Evolutionary conservation across 2,113 vertebrate genomes (phyloP).

Genomic region (Panurus biarmicus): DNA sequence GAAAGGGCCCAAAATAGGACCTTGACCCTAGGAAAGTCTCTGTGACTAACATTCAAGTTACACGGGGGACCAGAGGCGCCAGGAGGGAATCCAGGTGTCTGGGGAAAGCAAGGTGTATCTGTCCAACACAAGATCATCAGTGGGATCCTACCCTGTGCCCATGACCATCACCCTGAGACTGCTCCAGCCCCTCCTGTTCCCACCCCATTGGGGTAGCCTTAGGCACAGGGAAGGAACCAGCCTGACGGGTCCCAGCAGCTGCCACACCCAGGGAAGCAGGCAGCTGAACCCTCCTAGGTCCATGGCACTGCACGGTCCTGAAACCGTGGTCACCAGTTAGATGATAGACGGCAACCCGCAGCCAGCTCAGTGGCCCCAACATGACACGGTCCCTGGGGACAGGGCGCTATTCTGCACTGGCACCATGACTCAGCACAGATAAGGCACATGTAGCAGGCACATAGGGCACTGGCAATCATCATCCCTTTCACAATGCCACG

Average conservation of each 20-base stretch:
- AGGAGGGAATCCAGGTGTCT: background rate
- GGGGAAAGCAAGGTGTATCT: fast-evolving
- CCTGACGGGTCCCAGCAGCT: background rate
- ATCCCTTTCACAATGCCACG: fast-evolving
- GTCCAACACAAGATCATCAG: fast-evolving
- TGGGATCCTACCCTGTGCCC: background rate
- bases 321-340: background rate
- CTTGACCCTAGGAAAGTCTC: background rate
- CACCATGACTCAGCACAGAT: constrained; percentile 39
- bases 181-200: background rate
- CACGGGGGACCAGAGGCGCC: too few species aligned
- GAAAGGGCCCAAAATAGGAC: background rate
- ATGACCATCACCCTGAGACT: fast-evolving
- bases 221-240: background rate
- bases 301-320: fast-evolving
- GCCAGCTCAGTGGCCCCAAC: fast-evolving
- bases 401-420: background rate
- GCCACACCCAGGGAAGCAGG: background rate
- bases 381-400: background rate
- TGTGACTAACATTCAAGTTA: background rate
- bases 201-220: background rate
- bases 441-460: background rate
- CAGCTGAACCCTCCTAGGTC: background rate
- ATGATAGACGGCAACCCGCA: fast-evolving
- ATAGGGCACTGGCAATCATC: fast-evolving